Evolutionary conservation across 2,113 vertebrate genomes (phyloP), one percentile per base, ranked within the genome.

Genomic region (Corvus moneduloides): DNA sequence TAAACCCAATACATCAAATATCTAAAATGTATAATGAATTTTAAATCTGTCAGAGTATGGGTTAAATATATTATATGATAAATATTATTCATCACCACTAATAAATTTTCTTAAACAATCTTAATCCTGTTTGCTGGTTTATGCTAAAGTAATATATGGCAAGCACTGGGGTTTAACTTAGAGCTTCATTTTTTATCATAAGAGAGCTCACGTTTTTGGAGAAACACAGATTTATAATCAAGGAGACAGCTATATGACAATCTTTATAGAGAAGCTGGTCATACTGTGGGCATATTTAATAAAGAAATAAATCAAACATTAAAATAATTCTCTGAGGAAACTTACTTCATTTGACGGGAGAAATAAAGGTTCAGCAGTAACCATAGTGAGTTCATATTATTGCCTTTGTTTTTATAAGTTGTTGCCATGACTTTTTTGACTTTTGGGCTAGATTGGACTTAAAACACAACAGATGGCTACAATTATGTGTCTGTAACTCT

Each of bases 391-490:
- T 93, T 98, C 97, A 92, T 97, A 98, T 98, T 98, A 97, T 95
- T 98, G 87, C 90, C 94, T 90, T 98, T 98, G 97, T 98, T 98
- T 98, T 98, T 95, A 90, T 95, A 97, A 98, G 95, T 97, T 97
- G 97, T 98, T 98, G 96, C 97, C 93, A 97, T 97, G 96, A 97
- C 97, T 98, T 97, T 97, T 96, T 96, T 97, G 92, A 98, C 96
- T 98, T 97, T 97, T 74, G 96, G 95, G 96, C 95, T 97, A 97
- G 80, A 96, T 96, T 98, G 91, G 91, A 97, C 95, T 98, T 97
- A 97, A 98, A 98, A 97, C 93, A 97, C 96, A 98, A 97, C 98
- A 98, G 97, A 98, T 98, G 98, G 98, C 97, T 97, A 97, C 27
- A 84, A 98, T 98, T 98, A 98, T 82, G 95, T 95, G 96, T 97